A percentile compares a stretch with the other conserved stretches of the same genome.
phyloP scores from a whole-genome alignment of 37 sponge, comb jelly and placozoan species.

The Tethya wilhelma region DNA sequence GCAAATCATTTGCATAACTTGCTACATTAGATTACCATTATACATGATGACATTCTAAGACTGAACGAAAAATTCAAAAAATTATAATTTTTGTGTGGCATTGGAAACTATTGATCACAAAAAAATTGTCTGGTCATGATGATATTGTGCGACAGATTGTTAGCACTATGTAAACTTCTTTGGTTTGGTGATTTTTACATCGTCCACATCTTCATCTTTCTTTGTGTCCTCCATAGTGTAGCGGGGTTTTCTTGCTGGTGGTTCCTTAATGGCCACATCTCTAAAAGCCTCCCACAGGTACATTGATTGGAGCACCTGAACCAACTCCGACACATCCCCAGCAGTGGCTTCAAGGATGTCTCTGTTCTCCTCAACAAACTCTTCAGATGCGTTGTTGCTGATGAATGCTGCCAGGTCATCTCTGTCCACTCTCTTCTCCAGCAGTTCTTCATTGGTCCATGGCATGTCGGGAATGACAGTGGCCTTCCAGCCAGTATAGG shows the following conservation, averaged over 20 bases:
- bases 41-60: neutral
- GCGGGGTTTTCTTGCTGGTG: slow-evolving; percentile 34
- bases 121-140: neutral
- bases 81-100: neutral
- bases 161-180: too few relatives aligned
- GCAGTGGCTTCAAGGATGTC: neutral
- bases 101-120: neutral
- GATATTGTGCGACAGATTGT: neutral
- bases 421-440: neutral
- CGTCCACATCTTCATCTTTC: neutral
- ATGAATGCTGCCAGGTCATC: slow-evolving; percentile 39
- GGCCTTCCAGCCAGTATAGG: slow-evolving; percentile 47
- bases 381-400: slow-evolving; percentile 23
- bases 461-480: slow-evolving; percentile 30
- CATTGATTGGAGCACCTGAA: slow-evolving; percentile 34
- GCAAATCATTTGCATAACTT: neutral
- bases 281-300: slow-evolving; percentile 60
- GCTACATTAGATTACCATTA: neutral
- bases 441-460: slow-evolving; percentile 57
- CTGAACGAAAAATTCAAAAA: neutral
- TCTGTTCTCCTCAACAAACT: slow-evolving; percentile 37
- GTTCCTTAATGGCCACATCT: slow-evolving; percentile 39
- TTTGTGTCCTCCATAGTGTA: slow-evolving; percentile 12
- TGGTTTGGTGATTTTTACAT: too few relatives aligned
- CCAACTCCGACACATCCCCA: slow-evolving; percentile 1